These are phyloP conservation scores for Rhingia rostrata DNA, from an alignment of 2,888 invertebrate species.

Conservation along the genomic window DNA sequence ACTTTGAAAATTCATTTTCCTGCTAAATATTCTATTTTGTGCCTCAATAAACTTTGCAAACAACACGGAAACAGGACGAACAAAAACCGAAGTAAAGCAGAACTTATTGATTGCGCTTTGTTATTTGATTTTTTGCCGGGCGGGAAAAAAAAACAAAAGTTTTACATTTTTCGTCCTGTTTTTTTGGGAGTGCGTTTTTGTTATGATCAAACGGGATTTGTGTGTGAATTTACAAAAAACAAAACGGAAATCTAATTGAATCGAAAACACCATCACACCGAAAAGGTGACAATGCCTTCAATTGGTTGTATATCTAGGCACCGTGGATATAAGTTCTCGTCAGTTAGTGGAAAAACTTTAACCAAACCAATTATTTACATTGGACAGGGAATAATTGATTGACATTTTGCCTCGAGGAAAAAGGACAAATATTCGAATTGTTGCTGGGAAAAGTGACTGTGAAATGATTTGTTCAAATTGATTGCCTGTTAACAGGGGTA, in stretches of 20 bases:
- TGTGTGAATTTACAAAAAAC: conserved; percentile 6
- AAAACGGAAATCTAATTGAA: conserved; percentile 63
- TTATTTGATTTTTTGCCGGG: conserved; percentile 22
- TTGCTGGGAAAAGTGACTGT: no score
- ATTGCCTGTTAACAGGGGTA: no score
- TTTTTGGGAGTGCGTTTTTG: not conserved
- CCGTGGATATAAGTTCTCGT: conserved; percentile 3
- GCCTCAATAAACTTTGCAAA: conserved; percentile 64
- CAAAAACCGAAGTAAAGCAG: conserved; percentile 12
- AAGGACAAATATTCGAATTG: no score
- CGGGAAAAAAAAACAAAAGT: not conserved
- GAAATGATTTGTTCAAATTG: no score
- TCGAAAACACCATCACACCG: conserved; percentile 55
- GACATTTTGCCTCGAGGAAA: no score
- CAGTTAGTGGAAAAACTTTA: conserved; percentile 9
- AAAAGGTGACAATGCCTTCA: conserved; percentile 28
- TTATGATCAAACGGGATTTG: conserved; percentile 48
- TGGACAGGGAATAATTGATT: not conserved
- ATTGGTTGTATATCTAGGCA: not conserved
- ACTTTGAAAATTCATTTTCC: conserved; percentile 43
- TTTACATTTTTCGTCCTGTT: conserved; percentile 13
- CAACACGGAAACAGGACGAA: conserved; percentile 15
- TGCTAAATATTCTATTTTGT: conserved; percentile 71
- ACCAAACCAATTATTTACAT: conserved; percentile 11
- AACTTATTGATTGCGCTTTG: conserved; percentile 66